phyloP scores from a whole-genome alignment of 2,888 invertebrate species.

The Phengaris alcon region DNA sequence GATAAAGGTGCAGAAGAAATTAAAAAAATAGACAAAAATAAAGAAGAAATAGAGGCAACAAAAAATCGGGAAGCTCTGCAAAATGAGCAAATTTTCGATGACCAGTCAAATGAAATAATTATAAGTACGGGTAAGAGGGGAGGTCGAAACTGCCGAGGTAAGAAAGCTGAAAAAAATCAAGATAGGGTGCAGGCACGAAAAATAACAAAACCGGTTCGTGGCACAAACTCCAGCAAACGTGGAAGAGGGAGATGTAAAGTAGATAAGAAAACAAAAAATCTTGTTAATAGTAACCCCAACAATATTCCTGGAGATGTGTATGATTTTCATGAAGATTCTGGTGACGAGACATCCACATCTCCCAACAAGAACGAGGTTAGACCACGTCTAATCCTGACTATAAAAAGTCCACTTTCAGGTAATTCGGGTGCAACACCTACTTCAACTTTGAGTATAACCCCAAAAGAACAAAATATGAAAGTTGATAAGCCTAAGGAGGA shows the following conservation, averaged over 20 bases:
- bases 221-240: slow-evolving; percentile 58
- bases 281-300: slow-evolving; percentile 74
- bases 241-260: slow-evolving; percentile 74
- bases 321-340: slow-evolving; percentile 94
- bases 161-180: slow-evolving; percentile 58
- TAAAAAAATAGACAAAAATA: slow-evolving; percentile 31
- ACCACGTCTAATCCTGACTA: slow-evolving; percentile 88
- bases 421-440: slow-evolving; percentile 62
- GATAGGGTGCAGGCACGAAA: slow-evolving; percentile 71
- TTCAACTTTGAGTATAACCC: slow-evolving; percentile 63
- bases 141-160: slow-evolving; percentile 67
- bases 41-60: slow-evolving; percentile 37
- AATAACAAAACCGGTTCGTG: slow-evolving; percentile 65
- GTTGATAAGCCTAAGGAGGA: slow-evolving; percentile 65
- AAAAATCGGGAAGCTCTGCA: slow-evolving; percentile 41
- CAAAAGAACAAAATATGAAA: slow-evolving; percentile 58
- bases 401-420: slow-evolving; percentile 83
- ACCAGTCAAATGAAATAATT: slow-evolving; percentile 45
- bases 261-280: slow-evolving; percentile 73
- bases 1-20: slow-evolving; percentile 27
- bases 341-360: slow-evolving; percentile 82
- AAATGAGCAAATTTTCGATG: slow-evolving; percentile 44
- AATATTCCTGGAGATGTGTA: slow-evolving; percentile 88
- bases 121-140: slow-evolving; percentile 56
- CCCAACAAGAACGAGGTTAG: slow-evolving; percentile 76